These are phyloP conservation scores for Aspidiotus destructor DNA, from an alignment of 2,888 invertebrate species.

Conservation along the genomic window DNA sequence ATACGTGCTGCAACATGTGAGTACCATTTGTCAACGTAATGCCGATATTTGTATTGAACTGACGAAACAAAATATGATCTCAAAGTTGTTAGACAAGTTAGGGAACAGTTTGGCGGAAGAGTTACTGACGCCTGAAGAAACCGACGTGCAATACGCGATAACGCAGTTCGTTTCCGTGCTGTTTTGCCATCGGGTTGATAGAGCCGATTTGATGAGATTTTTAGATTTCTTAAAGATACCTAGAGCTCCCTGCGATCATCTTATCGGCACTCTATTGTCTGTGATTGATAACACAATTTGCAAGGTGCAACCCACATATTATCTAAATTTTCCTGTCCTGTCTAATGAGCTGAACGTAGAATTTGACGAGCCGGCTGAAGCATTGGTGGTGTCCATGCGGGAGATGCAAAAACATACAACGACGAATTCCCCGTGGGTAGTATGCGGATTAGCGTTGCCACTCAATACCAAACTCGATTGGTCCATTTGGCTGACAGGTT, in stretches of 20 bases:
- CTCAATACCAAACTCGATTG: slow-evolving; percentile 47
- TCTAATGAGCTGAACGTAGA: slow-evolving; percentile 19
- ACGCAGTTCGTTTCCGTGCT: slow-evolving; percentile 34
- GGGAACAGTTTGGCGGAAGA: slow-evolving; percentile 26
- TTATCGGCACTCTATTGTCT: slow-evolving; percentile 1
- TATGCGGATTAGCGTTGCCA: slow-evolving; percentile 41
- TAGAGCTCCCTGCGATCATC: slow-evolving; percentile 22
- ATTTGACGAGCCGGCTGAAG: slow-evolving; percentile 34
- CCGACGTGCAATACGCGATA: slow-evolving; percentile 29
- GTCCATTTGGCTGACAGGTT: slow-evolving; percentile 56
- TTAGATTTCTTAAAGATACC: slow-evolving; percentile 32
- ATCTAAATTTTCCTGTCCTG: slow-evolving; percentile 11
- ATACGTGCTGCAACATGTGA: slow-evolving; percentile 35
- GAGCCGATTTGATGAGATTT: slow-evolving; percentile 25
- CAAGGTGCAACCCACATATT: slow-evolving; percentile 15
- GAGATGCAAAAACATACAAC: slow-evolving; percentile 34
- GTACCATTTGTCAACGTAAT: slow-evolving; percentile 34
- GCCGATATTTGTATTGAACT: slow-evolving; percentile 43
- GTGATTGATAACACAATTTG: slow-evolving; percentile 12
- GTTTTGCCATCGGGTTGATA: slow-evolving; percentile 33
- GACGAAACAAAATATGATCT: slow-evolving; percentile 42
- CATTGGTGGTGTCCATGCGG: slow-evolving; percentile 32
- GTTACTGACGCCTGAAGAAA: slow-evolving; percentile 19
- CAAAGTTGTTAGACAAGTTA: slow-evolving; percentile 40
- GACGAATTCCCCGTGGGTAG: slow-evolving; percentile 37